Conservation (phyloP, 1,140 invertebrate genomes). For the Bombus superbus region DNA sequence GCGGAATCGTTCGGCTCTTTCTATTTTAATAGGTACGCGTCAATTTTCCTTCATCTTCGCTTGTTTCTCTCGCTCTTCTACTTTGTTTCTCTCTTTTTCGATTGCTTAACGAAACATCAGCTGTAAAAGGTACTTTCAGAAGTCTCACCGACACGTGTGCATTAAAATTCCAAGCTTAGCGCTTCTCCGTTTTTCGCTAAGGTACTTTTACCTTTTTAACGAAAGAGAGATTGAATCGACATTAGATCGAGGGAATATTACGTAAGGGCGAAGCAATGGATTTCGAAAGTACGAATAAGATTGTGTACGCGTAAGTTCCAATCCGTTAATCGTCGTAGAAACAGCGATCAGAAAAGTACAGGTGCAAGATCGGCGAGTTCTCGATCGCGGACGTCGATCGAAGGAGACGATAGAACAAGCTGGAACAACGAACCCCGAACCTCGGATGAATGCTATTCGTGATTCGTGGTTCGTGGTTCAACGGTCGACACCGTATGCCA, state of each 20-base stretch:
- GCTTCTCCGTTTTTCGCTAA: conserved; percentile 59
- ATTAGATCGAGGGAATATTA: conserved; percentile 8
- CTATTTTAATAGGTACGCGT: background rate
- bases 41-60: background rate
- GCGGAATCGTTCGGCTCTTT: no score
- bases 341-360: background rate
- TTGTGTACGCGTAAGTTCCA: background rate
- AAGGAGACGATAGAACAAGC: background rate
- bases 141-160: conserved; percentile 31
- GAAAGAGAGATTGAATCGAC: conserved; percentile 6
- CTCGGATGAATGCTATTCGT: conserved; percentile 14
- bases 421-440: background rate
- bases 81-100: background rate
- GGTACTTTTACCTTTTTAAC: conserved; percentile 32
- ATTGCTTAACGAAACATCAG: background rate
- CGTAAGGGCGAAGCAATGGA: conserved; percentile 10
- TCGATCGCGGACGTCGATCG: background rate
- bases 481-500: conserved; percentile 43
- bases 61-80: conserved; percentile 10
- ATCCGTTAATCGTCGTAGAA: background rate
- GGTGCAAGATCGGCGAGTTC: background rate
- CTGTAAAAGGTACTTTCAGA: conserved; percentile 14
- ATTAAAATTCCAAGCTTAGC: conserved; percentile 71
- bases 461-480: conserved; percentile 29
- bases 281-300: conserved; percentile 37